These are phyloP conservation scores for Thalassophryne amazonica DNA, from an alignment of 2,797 vertebrate species.

Conservation along the genomic window DNA sequence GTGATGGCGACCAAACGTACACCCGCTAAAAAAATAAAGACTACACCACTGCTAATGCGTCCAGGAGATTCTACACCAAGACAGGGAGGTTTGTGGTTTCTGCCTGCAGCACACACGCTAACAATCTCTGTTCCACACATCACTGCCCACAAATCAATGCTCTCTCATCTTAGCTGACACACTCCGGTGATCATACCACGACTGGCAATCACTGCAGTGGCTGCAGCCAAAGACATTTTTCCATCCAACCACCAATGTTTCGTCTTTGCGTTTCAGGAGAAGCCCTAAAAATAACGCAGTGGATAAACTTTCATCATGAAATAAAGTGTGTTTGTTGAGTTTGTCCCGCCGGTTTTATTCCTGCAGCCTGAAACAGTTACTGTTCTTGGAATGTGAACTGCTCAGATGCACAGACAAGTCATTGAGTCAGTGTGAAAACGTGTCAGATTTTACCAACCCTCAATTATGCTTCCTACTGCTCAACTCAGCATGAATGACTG, in stretches of 20 bases:
- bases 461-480: neutral
- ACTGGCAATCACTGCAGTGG: neutral
- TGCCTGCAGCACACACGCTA: conserved; percentile 16
- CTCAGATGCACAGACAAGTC: neutral
- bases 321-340: neutral
- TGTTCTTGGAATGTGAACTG: neutral
- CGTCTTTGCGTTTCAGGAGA: too few relatives aligned
- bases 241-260: conserved; percentile 15
- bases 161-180: conserved; percentile 17
- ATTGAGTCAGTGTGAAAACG: conserved; percentile 12
- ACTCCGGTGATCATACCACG: conserved; percentile 15
- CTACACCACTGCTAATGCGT: too few relatives aligned
- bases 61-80: neutral
- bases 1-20: too few relatives aligned
- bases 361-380: neutral
- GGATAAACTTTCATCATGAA: too few relatives aligned
- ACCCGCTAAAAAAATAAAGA: too few relatives aligned
- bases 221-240: neutral
- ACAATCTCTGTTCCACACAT: conserved; percentile 27
- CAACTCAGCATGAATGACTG: too few relatives aligned
- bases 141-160: conserved; percentile 6
- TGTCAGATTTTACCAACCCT: neutral
- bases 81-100: conserved; percentile 17
- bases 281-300: too few relatives aligned
- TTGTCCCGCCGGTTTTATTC: neutral